Evolutionary conservation across 2,888 invertebrate species (phyloP).

Genomic region (Lithodes maja): DNA sequence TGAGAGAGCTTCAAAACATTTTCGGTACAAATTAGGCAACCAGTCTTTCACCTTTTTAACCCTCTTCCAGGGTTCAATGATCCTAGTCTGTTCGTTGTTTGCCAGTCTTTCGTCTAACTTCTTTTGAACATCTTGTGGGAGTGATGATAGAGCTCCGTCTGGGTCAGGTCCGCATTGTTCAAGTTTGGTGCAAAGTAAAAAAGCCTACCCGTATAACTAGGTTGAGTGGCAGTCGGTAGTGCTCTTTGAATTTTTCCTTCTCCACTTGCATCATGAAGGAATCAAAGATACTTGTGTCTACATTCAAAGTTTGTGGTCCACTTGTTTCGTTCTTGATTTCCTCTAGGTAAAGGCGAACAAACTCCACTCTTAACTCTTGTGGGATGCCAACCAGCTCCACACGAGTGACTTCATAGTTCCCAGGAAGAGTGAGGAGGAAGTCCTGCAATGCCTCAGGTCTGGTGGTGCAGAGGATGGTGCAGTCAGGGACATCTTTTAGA

Average conservation of each 20-base stretch:
- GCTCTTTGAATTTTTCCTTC: background rate
- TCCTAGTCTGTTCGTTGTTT: no score
- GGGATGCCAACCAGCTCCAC: slow-evolving; percentile 3
- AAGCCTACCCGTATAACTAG: background rate
- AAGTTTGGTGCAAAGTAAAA: background rate
- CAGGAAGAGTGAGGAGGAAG: background rate
- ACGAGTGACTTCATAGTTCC: background rate
- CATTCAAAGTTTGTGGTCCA: no score
- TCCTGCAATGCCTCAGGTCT: background rate
- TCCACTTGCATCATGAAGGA: background rate
- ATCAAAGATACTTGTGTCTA: background rate
- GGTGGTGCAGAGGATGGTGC: slow-evolving; percentile 6
- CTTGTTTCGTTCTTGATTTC: background rate
- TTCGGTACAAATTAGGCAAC: no score
- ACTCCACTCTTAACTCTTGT: background rate
- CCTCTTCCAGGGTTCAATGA: no score
- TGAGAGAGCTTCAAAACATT: no score
- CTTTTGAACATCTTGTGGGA: no score
- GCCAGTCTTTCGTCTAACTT: no score
- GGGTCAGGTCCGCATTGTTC: no score
- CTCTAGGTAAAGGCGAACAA: background rate
- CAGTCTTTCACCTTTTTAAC: no score
- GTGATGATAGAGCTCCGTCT: no score
- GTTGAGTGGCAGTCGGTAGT: background rate
- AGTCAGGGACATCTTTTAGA: background rate